Percentiles rank a stretch among this genome's conserved stretches.
Conservation (phyloP, 2,797 vertebrate genomes). For the Sebastolobus alascanus region DNA sequence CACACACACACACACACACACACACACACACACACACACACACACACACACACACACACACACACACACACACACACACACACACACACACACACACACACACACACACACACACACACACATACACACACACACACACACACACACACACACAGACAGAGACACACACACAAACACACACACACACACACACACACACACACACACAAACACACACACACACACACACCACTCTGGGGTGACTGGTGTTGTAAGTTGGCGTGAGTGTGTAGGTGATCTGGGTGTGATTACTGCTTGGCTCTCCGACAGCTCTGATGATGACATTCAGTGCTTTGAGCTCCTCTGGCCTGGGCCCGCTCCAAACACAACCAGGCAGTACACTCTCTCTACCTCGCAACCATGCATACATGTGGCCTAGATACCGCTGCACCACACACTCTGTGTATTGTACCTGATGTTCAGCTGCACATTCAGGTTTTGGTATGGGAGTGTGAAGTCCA, state of each 20-base stretch:
- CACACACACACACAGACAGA: conserved; percentile 59
- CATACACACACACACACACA: conserved; percentile 37
- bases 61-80: conserved; percentile 50
- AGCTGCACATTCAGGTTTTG: conserved; percentile 16
- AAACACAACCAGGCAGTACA: conserved; percentile 83
- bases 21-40: conserved; percentile 58
- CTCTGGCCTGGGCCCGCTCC: conserved; percentile 82
- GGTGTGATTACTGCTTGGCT: conserved; percentile 90
- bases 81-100: conserved; percentile 49
- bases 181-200: conserved; percentile 58
- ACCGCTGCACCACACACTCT: conserved; percentile 55
- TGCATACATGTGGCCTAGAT: conserved; percentile 77
- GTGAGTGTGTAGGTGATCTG: conserved; percentile 88
- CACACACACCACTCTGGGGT: conserved; percentile 67
- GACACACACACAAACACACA: conserved; percentile 27
- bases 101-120: conserved; percentile 64
- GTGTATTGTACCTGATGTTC: conserved; percentile 30
- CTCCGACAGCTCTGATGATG: conserved; percentile 86
- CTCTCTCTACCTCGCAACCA: conserved; percentile 76
- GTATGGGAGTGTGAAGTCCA: conserved; percentile 6
- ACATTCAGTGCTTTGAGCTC: conserved; percentile 88
- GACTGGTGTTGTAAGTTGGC: conserved; percentile 87
- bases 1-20: conserved; percentile 37
- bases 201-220: conserved; percentile 46
- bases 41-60: conserved; percentile 48